Conservation (phyloP, 2,113 vertebrate genomes). For the Bubo scandiacus region DNA sequence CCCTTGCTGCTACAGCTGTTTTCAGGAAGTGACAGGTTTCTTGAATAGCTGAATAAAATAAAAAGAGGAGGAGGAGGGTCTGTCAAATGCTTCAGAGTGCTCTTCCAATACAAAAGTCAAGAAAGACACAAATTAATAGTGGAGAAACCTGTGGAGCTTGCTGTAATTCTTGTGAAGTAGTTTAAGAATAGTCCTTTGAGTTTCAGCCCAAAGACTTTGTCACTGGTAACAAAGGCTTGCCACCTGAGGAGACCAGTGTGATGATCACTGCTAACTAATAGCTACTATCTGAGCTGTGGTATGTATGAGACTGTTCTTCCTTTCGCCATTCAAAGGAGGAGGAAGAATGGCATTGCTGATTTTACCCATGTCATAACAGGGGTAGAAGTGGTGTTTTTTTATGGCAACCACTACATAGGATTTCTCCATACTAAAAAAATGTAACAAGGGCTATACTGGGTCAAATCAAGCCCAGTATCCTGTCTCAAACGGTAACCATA, state of each 20-base stretch:
- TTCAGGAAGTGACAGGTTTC: not conserved
- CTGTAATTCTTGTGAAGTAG: not conserved
- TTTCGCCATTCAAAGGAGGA: not conserved
- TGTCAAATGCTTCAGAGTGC: not conserved
- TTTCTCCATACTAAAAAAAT: not conserved
- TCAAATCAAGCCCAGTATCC: not conserved
- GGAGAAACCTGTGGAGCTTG: not conserved
- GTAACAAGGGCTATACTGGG: not conserved
- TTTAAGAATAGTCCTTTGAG: not conserved
- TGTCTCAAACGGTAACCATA: conserved; percentile 11
- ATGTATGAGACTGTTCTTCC: not conserved
- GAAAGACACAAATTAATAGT: not conserved
- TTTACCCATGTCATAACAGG: not conserved
- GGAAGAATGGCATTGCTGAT: not conserved
- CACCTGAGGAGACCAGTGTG: not conserved
- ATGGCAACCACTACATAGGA: not conserved
- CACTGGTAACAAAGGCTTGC: not conserved
- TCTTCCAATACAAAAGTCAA: not conserved
- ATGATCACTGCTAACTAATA: not conserved
- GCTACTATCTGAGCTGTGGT: not conserved
- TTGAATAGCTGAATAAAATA: not conserved
- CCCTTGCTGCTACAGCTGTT: not conserved
- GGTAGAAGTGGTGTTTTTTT: not conserved
- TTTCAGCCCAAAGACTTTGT: not conserved
- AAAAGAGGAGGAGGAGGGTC: not conserved